Base-by-base conservation (phyloP, 2,797 vertebrate species). In the Mastacembelus armatus region DNA sequence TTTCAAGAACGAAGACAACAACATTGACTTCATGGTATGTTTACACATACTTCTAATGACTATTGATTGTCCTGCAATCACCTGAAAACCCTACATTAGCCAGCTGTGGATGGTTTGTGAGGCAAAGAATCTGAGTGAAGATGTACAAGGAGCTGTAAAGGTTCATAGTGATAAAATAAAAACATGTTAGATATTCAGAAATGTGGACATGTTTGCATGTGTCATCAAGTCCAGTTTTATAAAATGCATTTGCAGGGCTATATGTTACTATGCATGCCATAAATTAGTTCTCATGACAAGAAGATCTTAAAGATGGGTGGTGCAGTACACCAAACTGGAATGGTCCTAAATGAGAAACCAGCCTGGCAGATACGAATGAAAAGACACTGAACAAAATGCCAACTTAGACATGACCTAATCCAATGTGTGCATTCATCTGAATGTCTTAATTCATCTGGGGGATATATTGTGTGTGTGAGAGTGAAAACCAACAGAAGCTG, bases 11-110 rank as follows among this genome's bases (percentile, higher is more conserved):
- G 97, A 98, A 83, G 97, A 99, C 89, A 96, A 95, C 91, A 99
- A 96, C 91, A 97, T 99, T 0, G 98, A 99, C 92, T 99, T 99
- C 84, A 98, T 99, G 98, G 98, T 97, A 88, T 68, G 70, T 45
- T 1, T 38, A 26, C 66, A 61, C 21, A 38, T 36, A 30, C 27
- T 39, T 29, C 57, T 77, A 79, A 84, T 65, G 48, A 70, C 35
- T 72, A 71, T 77, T 65, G 59, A 85, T 80, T 16, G 42, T 35
- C 5, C 65, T 49, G 27, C 50, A 52, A 40, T 73, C 40, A 40
- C 30, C 50, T 0, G 0, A 60, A 84, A 64, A 71, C 29, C 32
- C 26, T 21, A 5, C 42, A 50, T 72, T 26, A 56, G 15, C 32
- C 49, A 64, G 62, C 55, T 12, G 3, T 57, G 49, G 35, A 54